These are phyloP conservation scores for Arizona elegans DNA, from an alignment of 2,113 vertebrate species.

Conservation along the genomic window DNA sequence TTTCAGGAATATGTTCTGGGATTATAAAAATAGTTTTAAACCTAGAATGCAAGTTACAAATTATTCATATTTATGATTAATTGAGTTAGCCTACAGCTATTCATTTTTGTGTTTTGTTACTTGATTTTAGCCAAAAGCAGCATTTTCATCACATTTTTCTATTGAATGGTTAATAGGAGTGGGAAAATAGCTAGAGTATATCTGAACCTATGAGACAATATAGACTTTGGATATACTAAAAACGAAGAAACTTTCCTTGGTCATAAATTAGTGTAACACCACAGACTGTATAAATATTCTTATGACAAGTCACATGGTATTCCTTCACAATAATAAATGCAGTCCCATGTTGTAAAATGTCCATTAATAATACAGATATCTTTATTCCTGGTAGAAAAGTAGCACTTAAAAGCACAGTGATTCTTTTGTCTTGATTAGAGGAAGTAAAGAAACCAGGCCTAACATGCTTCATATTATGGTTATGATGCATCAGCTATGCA, in stretches of 20 bases:
- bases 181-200: neutral
- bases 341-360: slow-evolving; percentile 19
- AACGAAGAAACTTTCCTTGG: neutral
- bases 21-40: neutral
- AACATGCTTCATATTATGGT: slow-evolving; percentile 26
- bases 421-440: slow-evolving; percentile 55
- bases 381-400: slow-evolving; percentile 26
- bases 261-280: neutral
- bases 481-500: slow-evolving; percentile 31
- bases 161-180: neutral
- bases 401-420: slow-evolving; percentile 41
- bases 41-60: neutral
- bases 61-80: neutral
- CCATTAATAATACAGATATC: slow-evolving; percentile 43
- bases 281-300: neutral
- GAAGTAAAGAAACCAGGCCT: slow-evolving; percentile 21
- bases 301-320: slow-evolving; percentile 17
- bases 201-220: slow-evolving; percentile 1
- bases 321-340: slow-evolving; percentile 40
- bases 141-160: neutral
- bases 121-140: neutral
- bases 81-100: neutral
- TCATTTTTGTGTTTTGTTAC: neutral
- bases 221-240: neutral
- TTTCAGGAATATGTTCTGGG: neutral